phyloP scores from a whole-genome alignment of 2,113 vertebrate genomes.

The Hemibagrus wyckioides region DNA sequence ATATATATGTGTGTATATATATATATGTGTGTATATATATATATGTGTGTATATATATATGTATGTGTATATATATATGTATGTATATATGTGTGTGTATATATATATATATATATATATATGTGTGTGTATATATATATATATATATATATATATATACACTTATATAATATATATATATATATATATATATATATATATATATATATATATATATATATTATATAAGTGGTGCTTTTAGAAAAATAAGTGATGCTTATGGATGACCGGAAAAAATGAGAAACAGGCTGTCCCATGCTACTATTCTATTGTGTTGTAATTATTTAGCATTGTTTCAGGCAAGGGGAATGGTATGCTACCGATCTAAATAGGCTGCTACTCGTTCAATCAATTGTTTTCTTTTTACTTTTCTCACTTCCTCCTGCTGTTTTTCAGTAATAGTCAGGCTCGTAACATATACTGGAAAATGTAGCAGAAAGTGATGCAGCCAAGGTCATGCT shows the following conservation, averaged over 20 bases:
- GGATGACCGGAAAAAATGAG: not conserved
- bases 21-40: too few relatives aligned
- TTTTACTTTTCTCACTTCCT: not conserved
- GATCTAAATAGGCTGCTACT: not conserved
- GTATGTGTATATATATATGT: too few relatives aligned
- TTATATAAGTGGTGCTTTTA: too few relatives aligned
- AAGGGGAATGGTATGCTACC: not conserved
- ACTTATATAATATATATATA: too few relatives aligned
- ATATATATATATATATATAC: too few relatives aligned
- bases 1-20: too few relatives aligned
- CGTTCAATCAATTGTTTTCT: not conserved
- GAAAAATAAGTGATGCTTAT: not conserved
- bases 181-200: too few relatives aligned
- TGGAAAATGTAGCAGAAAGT: conserved; percentile 7
- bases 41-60: too few relatives aligned
- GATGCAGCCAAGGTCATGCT: conserved; percentile 1
- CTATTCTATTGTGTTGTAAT: not conserved
- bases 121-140: too few relatives aligned
- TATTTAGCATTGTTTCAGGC: not conserved
- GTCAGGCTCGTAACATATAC: not conserved
- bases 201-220: too few relatives aligned
- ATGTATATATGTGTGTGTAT: too few relatives aligned
- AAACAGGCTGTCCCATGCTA: not conserved
- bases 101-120: too few relatives aligned
- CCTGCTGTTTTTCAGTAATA: not conserved